Conservation (phyloP, 2,888 invertebrate genomes). For the Acleris sparsana region DNA sequence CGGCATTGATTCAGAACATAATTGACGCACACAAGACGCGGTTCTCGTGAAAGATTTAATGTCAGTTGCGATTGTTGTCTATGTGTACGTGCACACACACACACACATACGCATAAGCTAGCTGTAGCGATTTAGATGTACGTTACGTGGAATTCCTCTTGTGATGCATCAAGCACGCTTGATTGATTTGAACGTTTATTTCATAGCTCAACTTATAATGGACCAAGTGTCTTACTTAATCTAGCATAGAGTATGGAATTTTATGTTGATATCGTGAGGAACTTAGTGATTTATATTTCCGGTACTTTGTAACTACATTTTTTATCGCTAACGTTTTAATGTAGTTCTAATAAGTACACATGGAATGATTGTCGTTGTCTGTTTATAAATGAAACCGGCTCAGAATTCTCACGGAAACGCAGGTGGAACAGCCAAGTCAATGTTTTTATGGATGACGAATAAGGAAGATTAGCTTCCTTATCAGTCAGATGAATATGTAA, state of each 20-base stretch:
- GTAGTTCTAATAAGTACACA: slow-evolving; percentile 6
- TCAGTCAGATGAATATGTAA: background rate
- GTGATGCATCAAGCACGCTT: background rate
- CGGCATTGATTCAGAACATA: no score
- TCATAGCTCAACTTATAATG: background rate
- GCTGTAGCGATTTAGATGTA: no score
- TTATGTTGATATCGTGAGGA: slow-evolving; percentile 10
- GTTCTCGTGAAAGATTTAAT: no score
- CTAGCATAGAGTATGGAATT: background rate
- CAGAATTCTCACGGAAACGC: slow-evolving; percentile 30
- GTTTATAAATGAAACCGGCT: slow-evolving; percentile 1
- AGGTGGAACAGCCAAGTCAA: slow-evolving; percentile 1
- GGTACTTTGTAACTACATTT: slow-evolving; percentile 21
- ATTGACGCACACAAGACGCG: no score
- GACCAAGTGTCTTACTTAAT: background rate
- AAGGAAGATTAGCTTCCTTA: slow-evolving; percentile 14
- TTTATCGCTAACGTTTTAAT: slow-evolving; percentile 25
- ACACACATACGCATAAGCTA: no score
- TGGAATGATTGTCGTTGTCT: slow-evolving; percentile 27
- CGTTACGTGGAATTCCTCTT: no score
- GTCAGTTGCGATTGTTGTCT: no score
- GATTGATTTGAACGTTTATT: background rate
- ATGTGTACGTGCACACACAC: no score
- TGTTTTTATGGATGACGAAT: slow-evolving; percentile 19
- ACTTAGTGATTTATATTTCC: slow-evolving; percentile 25